Evolutionary conservation across 1,140 invertebrate species (phyloP), one percentile per base, ranked within the genome.

Genomic region (Stenopsyche tienmushanensis): DNA sequence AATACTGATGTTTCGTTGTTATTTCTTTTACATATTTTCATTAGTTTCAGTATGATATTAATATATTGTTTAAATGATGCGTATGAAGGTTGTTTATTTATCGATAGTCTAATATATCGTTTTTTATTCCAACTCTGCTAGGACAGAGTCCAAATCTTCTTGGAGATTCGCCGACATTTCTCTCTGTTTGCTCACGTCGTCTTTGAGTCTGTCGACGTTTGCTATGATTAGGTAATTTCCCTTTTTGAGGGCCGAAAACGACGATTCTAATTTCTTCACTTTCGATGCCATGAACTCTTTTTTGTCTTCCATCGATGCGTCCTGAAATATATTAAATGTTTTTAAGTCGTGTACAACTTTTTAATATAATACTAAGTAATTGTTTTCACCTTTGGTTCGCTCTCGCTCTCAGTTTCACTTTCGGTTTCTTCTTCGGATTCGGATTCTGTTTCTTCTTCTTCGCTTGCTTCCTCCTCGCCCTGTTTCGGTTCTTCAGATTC

Each of bases 221-320:
- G 90, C 88, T 78, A 92, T 91, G 7, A 93, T 78, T 66, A 93
- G 82, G 71, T 91, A 90, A 73, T 93, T 93, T 65, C 90, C 91
- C 74, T 94, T 93, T 76, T 91, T 92, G 69, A 93, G 78, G 0
- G 90, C 88, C 21, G 86, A 83, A 0, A 93, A 77, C 62, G 88
- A 84, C 54, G 85, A 86, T 75, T 93, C 92, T 73, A 92, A 87
- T 47, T 86, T 83, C 72, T 91, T 92, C 1, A 84, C 75, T 45
- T 83, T 79, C 66, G 75, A 80, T 25, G 82, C 77, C 9, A 88
- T 77, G 71, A 88, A 88, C 17, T 81, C 79, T 72, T 87, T 88
- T 75, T 86, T 87, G 29, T 84, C 84, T 17, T 86, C 84, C 29
- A 83, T 71, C 0, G 84, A 81, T 20, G 87, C 83, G 67, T 86